phyloP scores from a whole-genome alignment of 2,113 vertebrate genomes.

The Emberiza fucata region DNA sequence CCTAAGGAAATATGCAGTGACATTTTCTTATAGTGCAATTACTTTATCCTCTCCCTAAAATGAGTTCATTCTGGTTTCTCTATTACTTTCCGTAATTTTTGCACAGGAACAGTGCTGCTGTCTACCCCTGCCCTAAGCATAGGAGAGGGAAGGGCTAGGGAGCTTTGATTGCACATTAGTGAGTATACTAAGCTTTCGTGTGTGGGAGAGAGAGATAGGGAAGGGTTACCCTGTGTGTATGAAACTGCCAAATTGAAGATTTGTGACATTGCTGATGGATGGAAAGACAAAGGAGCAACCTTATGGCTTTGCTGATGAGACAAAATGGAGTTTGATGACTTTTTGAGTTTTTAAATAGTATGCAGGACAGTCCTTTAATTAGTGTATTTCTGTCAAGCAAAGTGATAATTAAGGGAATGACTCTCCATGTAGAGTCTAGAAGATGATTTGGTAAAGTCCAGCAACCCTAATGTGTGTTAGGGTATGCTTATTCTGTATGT shows the following conservation, averaged over 20 bases:
- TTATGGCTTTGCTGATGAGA: background rate
- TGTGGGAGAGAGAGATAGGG: background rate
- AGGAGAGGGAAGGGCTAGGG: background rate
- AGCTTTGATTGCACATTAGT: constrained; percentile 7
- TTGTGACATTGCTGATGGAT: background rate
- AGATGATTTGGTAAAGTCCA: background rate
- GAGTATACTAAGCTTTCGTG: background rate
- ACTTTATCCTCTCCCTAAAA: background rate
- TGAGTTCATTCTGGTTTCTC: background rate
- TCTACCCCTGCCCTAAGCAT: background rate
- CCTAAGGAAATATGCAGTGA: background rate
- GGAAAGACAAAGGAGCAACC: background rate
- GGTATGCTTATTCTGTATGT: background rate
- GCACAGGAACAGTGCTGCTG: background rate
- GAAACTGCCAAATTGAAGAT: background rate
- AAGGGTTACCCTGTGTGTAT: background rate
- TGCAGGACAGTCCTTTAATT: background rate
- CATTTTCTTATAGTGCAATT: background rate
- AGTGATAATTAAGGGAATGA: background rate
- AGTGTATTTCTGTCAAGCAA: background rate
- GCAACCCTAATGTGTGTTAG: background rate
- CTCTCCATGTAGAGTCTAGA: background rate
- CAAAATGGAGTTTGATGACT: background rate
- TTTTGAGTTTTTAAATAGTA: background rate
- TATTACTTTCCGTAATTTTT: background rate